These are phyloP conservation scores for Maccullochella peelii DNA, from an alignment of 2,113 vertebrate species.

Conservation along the genomic window DNA sequence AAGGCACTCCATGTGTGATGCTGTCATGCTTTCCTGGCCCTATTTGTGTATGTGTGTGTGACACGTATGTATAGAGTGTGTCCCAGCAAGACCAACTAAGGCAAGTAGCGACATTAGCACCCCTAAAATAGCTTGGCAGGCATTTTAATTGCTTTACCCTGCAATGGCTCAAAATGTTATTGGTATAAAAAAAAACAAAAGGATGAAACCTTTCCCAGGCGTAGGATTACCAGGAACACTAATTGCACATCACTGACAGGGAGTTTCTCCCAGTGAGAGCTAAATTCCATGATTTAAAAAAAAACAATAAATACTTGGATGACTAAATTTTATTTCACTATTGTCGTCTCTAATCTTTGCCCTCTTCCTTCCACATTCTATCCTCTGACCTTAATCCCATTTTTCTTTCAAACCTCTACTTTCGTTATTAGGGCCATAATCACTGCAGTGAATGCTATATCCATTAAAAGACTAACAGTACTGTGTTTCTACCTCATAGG, in stretches of 20 bases:
- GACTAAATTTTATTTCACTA: constrained; percentile 48
- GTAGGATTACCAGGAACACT: constrained; percentile 15
- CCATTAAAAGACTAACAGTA: constrained; percentile 21
- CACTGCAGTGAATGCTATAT: constrained; percentile 10
- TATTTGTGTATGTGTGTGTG: constrained; percentile 31
- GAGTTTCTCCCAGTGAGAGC: constrained; percentile 27
- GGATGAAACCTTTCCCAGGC: constrained; percentile 48
- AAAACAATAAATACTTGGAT: constrained; percentile 52
- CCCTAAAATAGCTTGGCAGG: constrained; percentile 80
- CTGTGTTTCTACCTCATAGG: constrained; percentile 40
- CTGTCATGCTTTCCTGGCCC: constrained; percentile 2
- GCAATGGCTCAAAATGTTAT: constrained; percentile 71
- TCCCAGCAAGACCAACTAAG: constrained; percentile 65
- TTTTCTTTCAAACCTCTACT: constrained; percentile 48
- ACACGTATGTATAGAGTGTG: constrained; percentile 54
- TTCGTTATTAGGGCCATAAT: constrained; percentile 10
- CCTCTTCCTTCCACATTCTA: constrained; percentile 55
- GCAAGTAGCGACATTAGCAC: constrained; percentile 68
- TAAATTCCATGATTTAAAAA: constrained; percentile 36
- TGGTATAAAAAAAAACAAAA: constrained; percentile 58
- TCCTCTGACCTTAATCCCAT: constrained; percentile 62
- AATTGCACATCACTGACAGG: constrained; percentile 1
- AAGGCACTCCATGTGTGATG: constrained; percentile 18
- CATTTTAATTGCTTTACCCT: constrained; percentile 83
- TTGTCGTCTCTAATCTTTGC: constrained; percentile 56